phyloP scores from a whole-genome alignment of 2,113 vertebrate species.

The Scatophagus argus region DNA sequence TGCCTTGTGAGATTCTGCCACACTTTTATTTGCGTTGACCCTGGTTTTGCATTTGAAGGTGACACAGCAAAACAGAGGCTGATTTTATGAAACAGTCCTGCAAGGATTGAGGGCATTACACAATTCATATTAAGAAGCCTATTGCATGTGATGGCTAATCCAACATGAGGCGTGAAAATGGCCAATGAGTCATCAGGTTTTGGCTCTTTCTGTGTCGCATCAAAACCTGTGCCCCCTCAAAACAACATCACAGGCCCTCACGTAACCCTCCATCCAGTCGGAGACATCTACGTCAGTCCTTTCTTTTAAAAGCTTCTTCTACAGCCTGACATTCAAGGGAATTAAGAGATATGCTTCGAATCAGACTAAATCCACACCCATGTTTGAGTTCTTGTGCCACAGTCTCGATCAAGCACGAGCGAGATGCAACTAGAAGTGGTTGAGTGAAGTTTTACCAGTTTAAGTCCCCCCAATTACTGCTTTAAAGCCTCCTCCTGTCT shows the following conservation, averaged over 20 bases:
- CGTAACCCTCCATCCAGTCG: not conserved
- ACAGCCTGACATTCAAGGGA: slow-evolving; percentile 46
- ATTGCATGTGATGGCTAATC: slow-evolving; percentile 78
- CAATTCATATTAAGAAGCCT: slow-evolving; percentile 70
- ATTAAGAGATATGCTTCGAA: slow-evolving; percentile 60
- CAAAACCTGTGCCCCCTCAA: not conserved
- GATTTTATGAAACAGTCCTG: slow-evolving; percentile 60
- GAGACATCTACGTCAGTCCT: slow-evolving; percentile 3
- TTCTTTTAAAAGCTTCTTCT: slow-evolving; percentile 28
- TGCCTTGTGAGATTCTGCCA: not conserved
- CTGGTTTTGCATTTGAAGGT: slow-evolving; percentile 20
- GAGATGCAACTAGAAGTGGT: slow-evolving; percentile 71
- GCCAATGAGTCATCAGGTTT: slow-evolving; percentile 71
- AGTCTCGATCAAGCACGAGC: slow-evolving; percentile 67
- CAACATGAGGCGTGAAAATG: slow-evolving; percentile 59
- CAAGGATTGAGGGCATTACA: slow-evolving; percentile 72
- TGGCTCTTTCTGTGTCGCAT: slow-evolving; percentile 32
- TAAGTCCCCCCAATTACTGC: slow-evolving; percentile 80
- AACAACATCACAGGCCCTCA: slow-evolving; percentile 16
- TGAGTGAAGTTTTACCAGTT: slow-evolving; percentile 67
- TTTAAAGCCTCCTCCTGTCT: slow-evolving; percentile 82
- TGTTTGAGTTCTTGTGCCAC: slow-evolving; percentile 66
- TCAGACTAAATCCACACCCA: slow-evolving; percentile 66
- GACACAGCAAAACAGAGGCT: slow-evolving; percentile 53
- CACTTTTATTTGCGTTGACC: slow-evolving; percentile 13